Evolutionary conservation across 2,113 vertebrate species (phyloP).

Genomic region (Saimiri boliviensis): DNA sequence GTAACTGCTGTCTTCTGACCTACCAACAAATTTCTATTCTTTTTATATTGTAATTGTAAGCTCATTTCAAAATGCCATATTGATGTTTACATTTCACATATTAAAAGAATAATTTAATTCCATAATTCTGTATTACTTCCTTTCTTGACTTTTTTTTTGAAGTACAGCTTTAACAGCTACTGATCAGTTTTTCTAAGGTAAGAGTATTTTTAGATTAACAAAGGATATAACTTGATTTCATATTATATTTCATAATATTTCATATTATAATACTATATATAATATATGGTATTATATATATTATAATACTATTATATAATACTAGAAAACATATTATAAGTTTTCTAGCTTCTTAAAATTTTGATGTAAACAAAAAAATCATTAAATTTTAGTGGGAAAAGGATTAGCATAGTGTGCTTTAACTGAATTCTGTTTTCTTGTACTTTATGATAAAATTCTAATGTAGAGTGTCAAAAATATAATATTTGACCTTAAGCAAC

Average conservation of each 20-base stretch:
- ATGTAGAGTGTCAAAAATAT: background rate
- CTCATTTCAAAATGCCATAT: background rate
- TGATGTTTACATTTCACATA: background rate
- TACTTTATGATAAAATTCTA: constrained; percentile 3
- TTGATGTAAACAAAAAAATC: background rate
- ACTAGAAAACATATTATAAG: no score
- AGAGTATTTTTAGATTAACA: background rate
- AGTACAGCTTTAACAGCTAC: background rate
- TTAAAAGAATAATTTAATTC: background rate
- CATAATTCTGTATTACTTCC: background rate
- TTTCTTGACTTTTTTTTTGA: background rate
- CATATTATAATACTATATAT: no score
- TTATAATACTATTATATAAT: no score
- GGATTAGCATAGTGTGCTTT: background rate
- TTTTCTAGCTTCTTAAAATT: background rate
- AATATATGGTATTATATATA: no score
- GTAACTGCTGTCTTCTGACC: background rate
- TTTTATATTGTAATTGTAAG: background rate
- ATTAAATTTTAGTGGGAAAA: background rate
- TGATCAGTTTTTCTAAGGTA: background rate
- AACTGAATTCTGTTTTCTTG: background rate
- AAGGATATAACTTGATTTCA: background rate
- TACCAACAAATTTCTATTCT: background rate
- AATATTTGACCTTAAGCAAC: background rate
- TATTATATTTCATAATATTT: no score